Percentiles rank a stretch among this genome's conserved stretches.
These are phyloP conservation scores for Willowsia nigromaculata DNA, from an alignment of 2,888 invertebrate genomes.

Conservation along the genomic window DNA sequence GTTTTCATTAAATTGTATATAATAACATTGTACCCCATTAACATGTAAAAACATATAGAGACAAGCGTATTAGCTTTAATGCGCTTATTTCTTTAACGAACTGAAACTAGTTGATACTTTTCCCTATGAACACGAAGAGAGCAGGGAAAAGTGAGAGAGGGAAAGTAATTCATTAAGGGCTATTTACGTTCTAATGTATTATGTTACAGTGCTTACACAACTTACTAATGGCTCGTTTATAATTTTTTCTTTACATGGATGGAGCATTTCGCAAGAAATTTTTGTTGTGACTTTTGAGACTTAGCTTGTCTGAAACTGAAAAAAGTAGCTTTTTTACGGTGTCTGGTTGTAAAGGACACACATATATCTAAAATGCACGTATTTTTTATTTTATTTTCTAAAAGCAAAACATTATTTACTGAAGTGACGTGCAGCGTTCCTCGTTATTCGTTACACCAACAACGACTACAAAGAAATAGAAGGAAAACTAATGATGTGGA, in stretches of 20 bases:
- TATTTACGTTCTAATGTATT: not conserved
- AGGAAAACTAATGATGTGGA: not conserved
- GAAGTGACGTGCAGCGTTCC: not conserved
- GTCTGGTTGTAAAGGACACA: not conserved
- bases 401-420: not conserved
- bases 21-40: not conserved
- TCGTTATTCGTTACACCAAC: not conserved
- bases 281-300: not conserved
- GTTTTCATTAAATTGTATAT: not conserved
- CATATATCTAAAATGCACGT: not conserved
- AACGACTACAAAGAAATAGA: not conserved
- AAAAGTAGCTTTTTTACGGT: not conserved
- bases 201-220: not conserved
- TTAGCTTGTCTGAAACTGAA: not conserved
- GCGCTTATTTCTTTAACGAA: not conserved
- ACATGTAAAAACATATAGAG: not conserved
- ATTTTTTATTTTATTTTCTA: too few relatives aligned
- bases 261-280: not conserved
- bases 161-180: constrained; percentile 20
- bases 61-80: not conserved
- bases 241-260: not conserved
- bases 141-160: not conserved
- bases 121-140: not conserved
- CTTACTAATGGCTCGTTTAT: not conserved
- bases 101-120: not conserved